Evolutionary conservation across 2,888 invertebrate genomes (phyloP).

Genomic region (Sarcophaga caerulescens): DNA sequence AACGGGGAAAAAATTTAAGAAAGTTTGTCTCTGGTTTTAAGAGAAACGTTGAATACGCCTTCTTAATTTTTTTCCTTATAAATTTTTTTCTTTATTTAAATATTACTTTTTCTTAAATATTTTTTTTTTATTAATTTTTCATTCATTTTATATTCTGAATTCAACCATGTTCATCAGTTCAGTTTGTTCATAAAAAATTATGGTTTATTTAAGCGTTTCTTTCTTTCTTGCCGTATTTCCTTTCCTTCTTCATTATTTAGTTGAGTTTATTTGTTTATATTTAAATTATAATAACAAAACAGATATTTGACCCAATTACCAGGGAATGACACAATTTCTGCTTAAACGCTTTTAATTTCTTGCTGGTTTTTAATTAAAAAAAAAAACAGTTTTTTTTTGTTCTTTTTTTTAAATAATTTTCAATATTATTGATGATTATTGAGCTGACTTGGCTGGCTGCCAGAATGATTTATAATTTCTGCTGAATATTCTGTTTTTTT

Average conservation of each 20-base stretch:
- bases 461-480: no score
- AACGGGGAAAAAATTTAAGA: not conserved
- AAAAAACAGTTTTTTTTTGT: not conserved
- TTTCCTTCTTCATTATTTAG: not conserved
- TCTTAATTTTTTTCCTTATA: constrained; percentile 3
- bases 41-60: constrained; percentile 1
- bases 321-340: constrained; percentile 26
- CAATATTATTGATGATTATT: no score
- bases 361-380: no score
- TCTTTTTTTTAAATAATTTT: not conserved
- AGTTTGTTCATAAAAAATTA: no score
- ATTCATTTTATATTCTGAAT: no score
- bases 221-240: not conserved
- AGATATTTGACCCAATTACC: constrained; percentile 31
- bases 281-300: constrained; percentile 3
- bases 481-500: no score
- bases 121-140: not conserved
- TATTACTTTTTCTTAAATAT: constrained; percentile 21
- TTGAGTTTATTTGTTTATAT: not conserved
- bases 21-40: not conserved
- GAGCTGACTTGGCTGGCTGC: no score
- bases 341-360: not conserved
- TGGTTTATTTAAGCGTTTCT: not conserved
- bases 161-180: no score
- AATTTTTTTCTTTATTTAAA: not conserved